Evolutionary conservation across 2,113 vertebrate species (phyloP), one percentile per base, ranked within the genome.

Genomic region (Notarius lentiginosus): DNA sequence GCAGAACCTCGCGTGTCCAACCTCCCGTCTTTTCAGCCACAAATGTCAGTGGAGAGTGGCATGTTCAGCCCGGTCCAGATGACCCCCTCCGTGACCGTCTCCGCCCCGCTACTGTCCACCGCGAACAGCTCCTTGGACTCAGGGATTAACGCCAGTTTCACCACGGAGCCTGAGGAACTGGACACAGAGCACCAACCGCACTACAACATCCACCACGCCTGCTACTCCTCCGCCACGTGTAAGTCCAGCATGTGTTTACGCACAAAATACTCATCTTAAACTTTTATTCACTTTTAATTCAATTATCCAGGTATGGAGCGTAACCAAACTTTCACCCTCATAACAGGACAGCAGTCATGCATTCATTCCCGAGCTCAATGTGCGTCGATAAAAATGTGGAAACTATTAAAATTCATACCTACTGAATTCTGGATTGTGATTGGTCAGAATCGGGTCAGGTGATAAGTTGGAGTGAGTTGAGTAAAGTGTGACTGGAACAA

Each of bases 211-310:
- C 94, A 88, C 56, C 95, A 95, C 55, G 90, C 95, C 86, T 95
- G 95, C 91, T 96, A 95, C 87, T 97, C 96, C 12, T 97, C 96
- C 0, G 95, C 96, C 83, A 96, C 96, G 9, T 97, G 96, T 97
- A 81, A 92, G 93, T 91, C 56, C 27, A 15, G 5, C 1, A 15
- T 41, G n/a, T 10, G 1, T n/a, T 66, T 24, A 8, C 27, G 22
- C 8, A 4, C 34, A 11, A 18, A 76, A 10, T 1, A n/a, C 9
- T 24, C 22, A 27, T 27, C 27, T 68, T n/a, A 66, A 15, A 15
- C 17, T 72, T 75, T 24, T 10, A 51, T 47, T 72, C 18, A 47
- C 6, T 47, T 72, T 41, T 22, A 10, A 47, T 17, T 18, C 1
- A 47, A 47, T 20, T 9, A 10, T 9, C 27, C 66, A 70, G 66